phyloP scores from a whole-genome alignment of 1,140 invertebrate species.

The roundworm (Caenorhabditis elegans) region DNA sequence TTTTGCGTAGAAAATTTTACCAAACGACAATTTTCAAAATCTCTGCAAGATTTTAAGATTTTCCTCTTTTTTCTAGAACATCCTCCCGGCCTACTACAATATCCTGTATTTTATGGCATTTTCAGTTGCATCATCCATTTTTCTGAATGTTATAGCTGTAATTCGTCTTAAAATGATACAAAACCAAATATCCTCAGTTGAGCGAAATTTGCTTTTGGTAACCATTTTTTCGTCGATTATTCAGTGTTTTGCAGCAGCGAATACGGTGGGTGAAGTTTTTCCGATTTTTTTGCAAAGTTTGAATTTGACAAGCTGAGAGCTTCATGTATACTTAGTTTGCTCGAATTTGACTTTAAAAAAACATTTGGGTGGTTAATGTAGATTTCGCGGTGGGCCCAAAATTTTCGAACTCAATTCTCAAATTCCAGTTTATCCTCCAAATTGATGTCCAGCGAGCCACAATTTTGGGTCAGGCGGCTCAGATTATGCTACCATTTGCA shows the following conservation, averaged over 20 bases:
- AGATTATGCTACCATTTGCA: background rate
- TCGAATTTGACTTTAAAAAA: too few species aligned
- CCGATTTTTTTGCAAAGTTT: background rate
- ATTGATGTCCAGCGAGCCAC: background rate
- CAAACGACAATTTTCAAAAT: too few species aligned
- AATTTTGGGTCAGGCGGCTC: background rate
- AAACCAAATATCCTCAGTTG: background rate
- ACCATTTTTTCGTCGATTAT: constrained; percentile 6
- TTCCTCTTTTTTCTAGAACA: background rate
- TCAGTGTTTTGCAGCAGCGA: background rate
- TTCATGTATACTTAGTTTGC: too few species aligned
- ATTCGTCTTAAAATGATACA: background rate
- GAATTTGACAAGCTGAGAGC: too few species aligned
- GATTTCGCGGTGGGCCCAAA: too few species aligned
- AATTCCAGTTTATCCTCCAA: background rate
- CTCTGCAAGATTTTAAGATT: too few species aligned
- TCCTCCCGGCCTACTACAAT: background rate
- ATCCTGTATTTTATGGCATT: background rate
- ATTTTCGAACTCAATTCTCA: background rate
- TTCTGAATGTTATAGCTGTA: background rate
- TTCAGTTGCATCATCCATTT: background rate
- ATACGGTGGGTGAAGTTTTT: background rate
- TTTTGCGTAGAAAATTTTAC: too few species aligned
- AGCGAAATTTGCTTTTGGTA: background rate
- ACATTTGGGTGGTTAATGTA: too few species aligned